Evolutionary conservation across 1,140 invertebrate species (phyloP).

Genomic region (Doryteuthis pealeii): DNA sequence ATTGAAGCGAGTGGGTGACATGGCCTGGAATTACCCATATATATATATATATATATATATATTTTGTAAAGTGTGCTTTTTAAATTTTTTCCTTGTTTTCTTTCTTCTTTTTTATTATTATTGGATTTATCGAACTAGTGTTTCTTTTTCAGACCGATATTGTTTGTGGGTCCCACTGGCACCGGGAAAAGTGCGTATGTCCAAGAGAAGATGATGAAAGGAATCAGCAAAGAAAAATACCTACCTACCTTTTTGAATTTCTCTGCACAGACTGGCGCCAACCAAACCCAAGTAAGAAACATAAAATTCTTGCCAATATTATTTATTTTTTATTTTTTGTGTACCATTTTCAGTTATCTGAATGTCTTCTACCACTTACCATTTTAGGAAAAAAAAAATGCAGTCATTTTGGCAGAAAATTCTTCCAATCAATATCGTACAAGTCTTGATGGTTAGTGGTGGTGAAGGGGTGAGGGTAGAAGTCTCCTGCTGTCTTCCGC

Average conservation of each 20-base stretch:
- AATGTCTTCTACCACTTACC: background rate
- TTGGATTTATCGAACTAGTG: background rate
- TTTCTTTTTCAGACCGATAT: conserved; percentile 63
- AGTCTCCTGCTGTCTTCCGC: too few relatives aligned
- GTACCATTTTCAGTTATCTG: background rate
- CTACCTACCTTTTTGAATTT: conserved; percentile 60
- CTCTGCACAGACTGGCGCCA: conserved; percentile 61
- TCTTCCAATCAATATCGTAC: too few relatives aligned
- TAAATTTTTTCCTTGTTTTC: too few relatives aligned
- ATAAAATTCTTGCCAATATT: too few relatives aligned
- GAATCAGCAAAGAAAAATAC: conserved; percentile 55
- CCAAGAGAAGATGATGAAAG: conserved; percentile 59
- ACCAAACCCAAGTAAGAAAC: conserved; percentile 66
- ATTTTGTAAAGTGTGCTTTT: too few relatives aligned
- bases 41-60: too few relatives aligned
- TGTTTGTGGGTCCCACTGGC: conserved; percentile 61
- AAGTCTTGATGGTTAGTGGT: too few relatives aligned
- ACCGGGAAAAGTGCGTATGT: conserved; percentile 62
- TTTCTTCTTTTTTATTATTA: too few relatives aligned
- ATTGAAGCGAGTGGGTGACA: too few relatives aligned
- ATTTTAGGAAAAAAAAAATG: background rate
- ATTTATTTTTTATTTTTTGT: conserved; percentile 3
- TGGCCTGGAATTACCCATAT: too few relatives aligned
- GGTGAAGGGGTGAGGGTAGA: too few relatives aligned
- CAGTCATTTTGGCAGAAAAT: too few relatives aligned